Evolutionary conservation across 2,113 vertebrate species (phyloP).

Genomic region (Brachyhypopomus occidentalis): DNA sequence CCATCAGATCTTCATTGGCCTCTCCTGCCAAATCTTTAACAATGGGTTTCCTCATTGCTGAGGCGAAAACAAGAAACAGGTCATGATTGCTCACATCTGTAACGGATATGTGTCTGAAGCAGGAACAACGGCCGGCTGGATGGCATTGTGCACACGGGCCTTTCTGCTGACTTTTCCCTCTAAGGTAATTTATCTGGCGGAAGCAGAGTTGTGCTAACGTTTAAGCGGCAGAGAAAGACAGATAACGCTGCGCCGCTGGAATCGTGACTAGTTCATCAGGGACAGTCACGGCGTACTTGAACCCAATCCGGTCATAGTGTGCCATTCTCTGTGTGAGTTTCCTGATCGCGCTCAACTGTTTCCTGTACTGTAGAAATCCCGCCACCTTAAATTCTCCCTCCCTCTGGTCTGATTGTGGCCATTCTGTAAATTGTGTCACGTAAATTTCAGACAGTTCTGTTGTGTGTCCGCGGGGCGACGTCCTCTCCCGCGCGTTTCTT

Average conservation of each 20-base stretch:
- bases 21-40: slow-evolving; percentile 57
- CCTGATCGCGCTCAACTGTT: slow-evolving; percentile 63
- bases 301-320: slow-evolving; percentile 50
- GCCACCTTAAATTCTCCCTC: slow-evolving; percentile 32
- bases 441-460: slow-evolving; percentile 8
- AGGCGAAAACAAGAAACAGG: slow-evolving; percentile 67
- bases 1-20: slow-evolving; percentile 45
- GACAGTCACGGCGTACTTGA: background rate
- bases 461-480: slow-evolving; percentile 1
- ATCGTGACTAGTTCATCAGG: slow-evolving; percentile 39
- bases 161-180: slow-evolving; percentile 56
- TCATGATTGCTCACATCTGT: slow-evolving; percentile 52
- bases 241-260: slow-evolving; percentile 42
- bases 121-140: slow-evolving; percentile 52
- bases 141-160: slow-evolving; percentile 45
- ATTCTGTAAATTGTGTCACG: slow-evolving; percentile 15
- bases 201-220: slow-evolving; percentile 52
- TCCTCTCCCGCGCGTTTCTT: slow-evolving; percentile 10
- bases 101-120: slow-evolving; percentile 65
- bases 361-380: slow-evolving; percentile 60
- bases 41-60: slow-evolving; percentile 69
- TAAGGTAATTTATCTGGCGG: slow-evolving; percentile 58
- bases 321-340: slow-evolving; percentile 63
- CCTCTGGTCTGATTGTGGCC: background rate
- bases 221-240: slow-evolving; percentile 12